These are phyloP conservation scores for Xerus inauris DNA, from an alignment of 2,113 vertebrate genomes.

Conservation along the genomic window DNA sequence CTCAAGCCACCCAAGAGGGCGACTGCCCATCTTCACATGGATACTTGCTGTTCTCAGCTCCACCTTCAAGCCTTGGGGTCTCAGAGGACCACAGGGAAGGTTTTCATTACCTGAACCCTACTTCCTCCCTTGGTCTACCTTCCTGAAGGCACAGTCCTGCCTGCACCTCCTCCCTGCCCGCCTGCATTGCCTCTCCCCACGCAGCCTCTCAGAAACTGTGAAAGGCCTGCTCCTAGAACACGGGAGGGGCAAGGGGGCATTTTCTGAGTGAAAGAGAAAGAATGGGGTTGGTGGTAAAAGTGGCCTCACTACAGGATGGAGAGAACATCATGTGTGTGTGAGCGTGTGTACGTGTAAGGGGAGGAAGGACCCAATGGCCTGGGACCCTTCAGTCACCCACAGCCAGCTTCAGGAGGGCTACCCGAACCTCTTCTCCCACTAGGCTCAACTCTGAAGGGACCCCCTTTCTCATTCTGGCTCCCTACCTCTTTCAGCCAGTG, in stretches of 20 bases:
- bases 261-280: conserved; percentile 29
- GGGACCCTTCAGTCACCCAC: background rate
- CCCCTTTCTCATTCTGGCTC: conserved; percentile 29
- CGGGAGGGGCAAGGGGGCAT: background rate
- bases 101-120: background rate
- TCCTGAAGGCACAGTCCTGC: conserved; percentile 24
- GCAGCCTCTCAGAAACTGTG: background rate
- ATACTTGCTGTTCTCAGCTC: conserved; percentile 43
- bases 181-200: background rate
- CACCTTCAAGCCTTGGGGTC: conserved; percentile 35
- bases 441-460: conserved; percentile 43
- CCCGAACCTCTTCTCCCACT: background rate
- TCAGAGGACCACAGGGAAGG: conserved; percentile 41
- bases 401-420: background rate
- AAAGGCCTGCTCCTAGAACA: background rate
- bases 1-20: conserved; percentile 36
- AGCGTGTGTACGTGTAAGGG: too few species aligned
- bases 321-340: background rate
- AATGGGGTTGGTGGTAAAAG: background rate
- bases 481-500: background rate
- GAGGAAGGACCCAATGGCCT: background rate
- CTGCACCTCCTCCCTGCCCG: background rate
- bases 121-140: conserved; percentile 43
- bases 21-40: background rate
- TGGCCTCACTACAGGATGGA: conserved; percentile 23